phyloP scores from a whole-genome alignment of 1,140 invertebrate genomes.

The Mycetomoellerius zeteki region DNA sequence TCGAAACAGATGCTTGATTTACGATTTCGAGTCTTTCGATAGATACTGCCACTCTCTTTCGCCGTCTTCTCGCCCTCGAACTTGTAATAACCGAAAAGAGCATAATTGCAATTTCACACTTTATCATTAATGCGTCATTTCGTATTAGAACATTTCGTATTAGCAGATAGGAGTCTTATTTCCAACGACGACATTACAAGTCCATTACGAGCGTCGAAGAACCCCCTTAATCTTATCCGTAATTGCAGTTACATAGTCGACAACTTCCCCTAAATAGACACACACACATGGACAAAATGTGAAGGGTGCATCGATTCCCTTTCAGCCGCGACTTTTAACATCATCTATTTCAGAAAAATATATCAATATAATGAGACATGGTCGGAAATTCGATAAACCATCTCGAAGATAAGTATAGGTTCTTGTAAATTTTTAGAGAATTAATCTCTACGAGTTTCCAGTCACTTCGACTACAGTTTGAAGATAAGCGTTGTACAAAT shows the following conservation, averaged over 20 bases:
- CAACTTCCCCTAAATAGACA: neutral
- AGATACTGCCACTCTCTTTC: neutral
- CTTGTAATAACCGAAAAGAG: neutral
- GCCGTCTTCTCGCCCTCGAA: neutral
- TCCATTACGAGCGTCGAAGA: constrained; percentile 20
- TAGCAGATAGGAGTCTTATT: constrained; percentile 21
- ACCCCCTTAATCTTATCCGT: constrained; percentile 30
- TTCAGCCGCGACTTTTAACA: neutral
- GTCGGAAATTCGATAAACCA: constrained; percentile 21
- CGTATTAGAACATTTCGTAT: neutral
- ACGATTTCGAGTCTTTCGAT: neutral
- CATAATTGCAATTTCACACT: constrained; percentile 22
- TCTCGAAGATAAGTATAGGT: neutral
- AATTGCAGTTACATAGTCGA: constrained; percentile 32
- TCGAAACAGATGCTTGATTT: neutral
- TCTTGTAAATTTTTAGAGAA: constrained; percentile 27
- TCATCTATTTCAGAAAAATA: constrained; percentile 23
- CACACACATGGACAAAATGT: neutral
- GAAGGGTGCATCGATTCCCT: neutral
- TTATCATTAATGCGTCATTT: neutral
- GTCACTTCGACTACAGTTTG: constrained; percentile 23
- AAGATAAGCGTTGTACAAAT: constrained; percentile 39
- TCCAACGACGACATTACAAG: constrained; percentile 1
- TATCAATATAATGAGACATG: neutral
- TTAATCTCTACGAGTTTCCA: constrained; percentile 31